Conservation (phyloP, 1,140 invertebrate genomes). For the Antheraea pernyi region DNA sequence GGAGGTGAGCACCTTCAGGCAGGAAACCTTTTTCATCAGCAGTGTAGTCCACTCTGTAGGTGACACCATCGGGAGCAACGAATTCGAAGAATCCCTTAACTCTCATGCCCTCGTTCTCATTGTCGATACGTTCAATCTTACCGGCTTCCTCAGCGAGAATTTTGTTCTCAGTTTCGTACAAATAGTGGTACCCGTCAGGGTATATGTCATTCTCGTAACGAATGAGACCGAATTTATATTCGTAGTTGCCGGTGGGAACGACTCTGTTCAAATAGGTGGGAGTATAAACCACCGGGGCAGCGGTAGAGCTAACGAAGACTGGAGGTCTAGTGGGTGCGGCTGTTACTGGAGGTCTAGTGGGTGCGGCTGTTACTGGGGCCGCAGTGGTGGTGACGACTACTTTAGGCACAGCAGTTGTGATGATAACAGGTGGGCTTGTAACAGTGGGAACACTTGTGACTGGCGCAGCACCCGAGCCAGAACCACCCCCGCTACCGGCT, state of each 20-base stretch:
- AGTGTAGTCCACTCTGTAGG: slow-evolving; percentile 83
- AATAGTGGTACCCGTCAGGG: slow-evolving; percentile 76
- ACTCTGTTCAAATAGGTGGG: neutral
- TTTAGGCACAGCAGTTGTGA: slow-evolving; percentile 10
- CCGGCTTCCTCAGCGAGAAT: slow-evolving; percentile 80
- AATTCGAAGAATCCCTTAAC: slow-evolving; percentile 81
- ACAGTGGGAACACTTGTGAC: slow-evolving; percentile 12
- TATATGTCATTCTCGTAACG: slow-evolving; percentile 58
- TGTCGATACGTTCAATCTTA: slow-evolving; percentile 66
- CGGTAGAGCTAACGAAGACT: slow-evolving; percentile 40
- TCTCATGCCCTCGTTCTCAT: slow-evolving; percentile 77
- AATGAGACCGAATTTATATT: slow-evolving; percentile 70
- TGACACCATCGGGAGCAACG: slow-evolving; percentile 83
- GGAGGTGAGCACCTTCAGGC: slow-evolving; percentile 75
- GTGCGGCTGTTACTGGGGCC: slow-evolving; percentile 13
- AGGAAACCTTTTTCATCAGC: slow-evolving; percentile 86
- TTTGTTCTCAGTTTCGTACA: slow-evolving; percentile 83
- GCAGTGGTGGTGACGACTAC: neutral
- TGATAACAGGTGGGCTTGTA: neutral
- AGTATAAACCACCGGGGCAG: slow-evolving; percentile 29
- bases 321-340: neutral
- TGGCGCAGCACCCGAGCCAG: slow-evolving; percentile 43
- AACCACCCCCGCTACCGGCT: slow-evolving; percentile 30
- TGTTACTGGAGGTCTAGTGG: neutral
- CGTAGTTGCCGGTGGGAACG: slow-evolving; percentile 28